These are phyloP conservation scores for Andrena dorsata DNA, from an alignment of 2,888 invertebrate species.

Conservation along the genomic window DNA sequence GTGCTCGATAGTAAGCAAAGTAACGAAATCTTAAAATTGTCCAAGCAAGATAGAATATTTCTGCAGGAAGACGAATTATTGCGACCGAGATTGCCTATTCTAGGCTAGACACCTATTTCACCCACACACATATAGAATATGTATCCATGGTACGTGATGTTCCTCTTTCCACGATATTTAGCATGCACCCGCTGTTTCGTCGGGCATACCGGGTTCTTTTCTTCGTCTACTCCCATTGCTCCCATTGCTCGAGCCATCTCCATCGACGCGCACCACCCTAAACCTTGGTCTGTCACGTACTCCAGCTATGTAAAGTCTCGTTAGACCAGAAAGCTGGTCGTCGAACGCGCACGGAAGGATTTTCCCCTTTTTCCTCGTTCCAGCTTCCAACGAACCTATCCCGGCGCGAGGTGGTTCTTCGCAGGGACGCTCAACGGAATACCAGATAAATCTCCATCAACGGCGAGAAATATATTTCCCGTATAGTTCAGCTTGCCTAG, in stretches of 20 bases:
- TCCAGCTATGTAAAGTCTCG: slow-evolving; percentile 74
- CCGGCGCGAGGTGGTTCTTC: neutral
- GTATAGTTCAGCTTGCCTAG: too few species aligned
- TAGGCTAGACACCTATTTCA: too few species aligned
- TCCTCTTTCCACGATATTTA: slow-evolving; percentile 35
- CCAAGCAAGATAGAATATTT: too few species aligned
- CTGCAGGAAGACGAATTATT: too few species aligned
- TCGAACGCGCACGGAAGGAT: slow-evolving; percentile 59
- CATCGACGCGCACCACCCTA: slow-evolving; percentile 23
- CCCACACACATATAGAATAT: too few species aligned
- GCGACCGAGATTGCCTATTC: too few species aligned
- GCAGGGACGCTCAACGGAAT: neutral
- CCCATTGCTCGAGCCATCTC: neutral
- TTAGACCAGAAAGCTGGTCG: slow-evolving; percentile 68
- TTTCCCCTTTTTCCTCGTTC: slow-evolving; percentile 11
- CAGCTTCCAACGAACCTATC: too few species aligned
- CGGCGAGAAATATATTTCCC: neutral
- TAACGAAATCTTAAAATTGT: too few species aligned
- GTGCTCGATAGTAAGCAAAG: too few species aligned
- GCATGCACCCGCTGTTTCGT: slow-evolving; percentile 49
- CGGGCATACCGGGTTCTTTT: slow-evolving; percentile 42
- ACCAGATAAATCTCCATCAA: neutral
- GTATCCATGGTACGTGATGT: neutral
- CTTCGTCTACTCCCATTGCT: slow-evolving; percentile 15
- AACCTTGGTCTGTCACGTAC: slow-evolving; percentile 74